A percentile compares a stretch with the other conserved stretches of the same genome.
These are phyloP conservation scores for Emys orbicularis DNA, from an alignment of 2,797 vertebrate species.

Conservation along the genomic window DNA sequence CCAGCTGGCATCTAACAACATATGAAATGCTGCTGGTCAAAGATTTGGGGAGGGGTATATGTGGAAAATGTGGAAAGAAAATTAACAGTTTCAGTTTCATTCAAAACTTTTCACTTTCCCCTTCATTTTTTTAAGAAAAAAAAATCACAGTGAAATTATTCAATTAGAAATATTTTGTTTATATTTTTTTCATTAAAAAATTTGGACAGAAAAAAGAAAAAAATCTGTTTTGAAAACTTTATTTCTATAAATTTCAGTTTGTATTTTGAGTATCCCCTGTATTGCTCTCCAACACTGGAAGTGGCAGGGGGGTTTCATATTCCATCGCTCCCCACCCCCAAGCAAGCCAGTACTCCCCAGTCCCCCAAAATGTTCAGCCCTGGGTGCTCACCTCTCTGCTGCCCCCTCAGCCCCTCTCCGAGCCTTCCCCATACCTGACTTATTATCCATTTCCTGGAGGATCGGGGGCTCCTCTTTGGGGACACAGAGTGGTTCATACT, in stretches of 20 bases:
- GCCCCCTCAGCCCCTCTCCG: not conserved
- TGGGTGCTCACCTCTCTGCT: not conserved
- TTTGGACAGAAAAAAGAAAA: not conserved
- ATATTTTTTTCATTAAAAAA: not conserved
- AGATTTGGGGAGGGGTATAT: not conserved
- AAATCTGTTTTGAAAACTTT: not conserved
- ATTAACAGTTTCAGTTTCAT: not conserved
- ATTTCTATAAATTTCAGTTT: not conserved
- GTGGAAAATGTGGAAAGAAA: not conserved
- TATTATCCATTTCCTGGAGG: not conserved
- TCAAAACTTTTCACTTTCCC: not conserved
- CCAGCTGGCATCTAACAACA: not conserved
- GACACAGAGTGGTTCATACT: not conserved
- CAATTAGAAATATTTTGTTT: not conserved
- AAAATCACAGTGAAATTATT: not conserved
- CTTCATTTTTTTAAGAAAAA: not conserved
- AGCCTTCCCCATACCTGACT: not conserved
- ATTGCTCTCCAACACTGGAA: not conserved
- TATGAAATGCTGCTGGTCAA: not conserved
- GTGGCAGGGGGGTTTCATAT: not conserved
- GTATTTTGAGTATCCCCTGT: not conserved
- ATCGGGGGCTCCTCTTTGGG: not conserved
- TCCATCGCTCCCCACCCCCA: not conserved
- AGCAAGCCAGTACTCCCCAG: not conserved
- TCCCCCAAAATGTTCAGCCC: not conserved